Base-by-base conservation (phyloP, 2,888 invertebrate species). In the Himalopsyche japonica region DNA sequence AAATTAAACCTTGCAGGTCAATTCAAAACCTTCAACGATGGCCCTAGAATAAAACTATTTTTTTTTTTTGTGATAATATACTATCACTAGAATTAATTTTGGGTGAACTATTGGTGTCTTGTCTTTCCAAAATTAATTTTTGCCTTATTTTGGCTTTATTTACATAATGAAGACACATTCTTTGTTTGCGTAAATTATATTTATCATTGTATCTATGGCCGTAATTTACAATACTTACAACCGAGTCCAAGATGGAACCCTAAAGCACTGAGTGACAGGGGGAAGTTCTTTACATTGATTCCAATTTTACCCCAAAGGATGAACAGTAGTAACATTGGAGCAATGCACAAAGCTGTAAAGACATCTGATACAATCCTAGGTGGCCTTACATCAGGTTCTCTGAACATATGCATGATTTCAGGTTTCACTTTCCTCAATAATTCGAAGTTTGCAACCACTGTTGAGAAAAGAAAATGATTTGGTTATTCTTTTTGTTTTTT, bases 191-290 rank as follows among this genome's bases (percentile, higher is more conserved):
- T 37, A 37, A 10, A 7, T 10, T 8, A 34, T 10, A 30, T 27
- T n/a, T 34, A 18, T 57, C 34, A 24, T 34, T n/a, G 15, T 30
- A 85, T 0, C 8, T 30, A 64, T 27, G 1, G 8, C 15, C 18
- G 80, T 78, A 15, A 64, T 18, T 3, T 64, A 32, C 81, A 83
- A 37, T 86, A 89, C 90, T 90, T 89, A 94, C 97, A 95, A 90
- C 95, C 97, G 64, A 99, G 94, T 84, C 98, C 97, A 3, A 95
- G 88, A 90, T 99, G 99, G 93, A 99, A 99, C 64, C 96, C 93
- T 78, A 98, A 90, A n/a, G 98, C 96, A 89, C 95, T 95, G 81
- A 96, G 90, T 34, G 95, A 94, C 83, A 96, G 89, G 15, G 96
- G 96, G 89, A 98, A 96, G 90, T 96, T 96, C 15, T 94, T 93